These are phyloP conservation scores for Archips crataeganus DNA, from an alignment of 2,888 invertebrate species.

Conservation along the genomic window DNA sequence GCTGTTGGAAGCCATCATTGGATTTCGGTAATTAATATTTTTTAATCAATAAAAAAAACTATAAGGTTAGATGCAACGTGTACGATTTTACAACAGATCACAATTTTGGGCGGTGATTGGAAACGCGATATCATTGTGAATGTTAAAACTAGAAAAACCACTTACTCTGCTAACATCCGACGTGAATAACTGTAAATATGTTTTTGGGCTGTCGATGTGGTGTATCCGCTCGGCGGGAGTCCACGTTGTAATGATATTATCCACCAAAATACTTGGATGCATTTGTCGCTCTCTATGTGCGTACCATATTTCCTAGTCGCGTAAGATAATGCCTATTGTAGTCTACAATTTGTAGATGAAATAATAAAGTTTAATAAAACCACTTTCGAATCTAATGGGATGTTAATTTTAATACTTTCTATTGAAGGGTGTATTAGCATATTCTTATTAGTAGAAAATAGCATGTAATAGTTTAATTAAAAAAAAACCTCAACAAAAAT, in stretches of 20 bases:
- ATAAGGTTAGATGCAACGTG: background rate
- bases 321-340: background rate
- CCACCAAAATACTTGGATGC: background rate
- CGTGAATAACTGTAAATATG: constrained; percentile 41
- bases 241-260: constrained; percentile 25
- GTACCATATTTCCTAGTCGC: background rate
- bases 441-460: background rate
- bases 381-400: background rate
- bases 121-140: constrained; percentile 18
- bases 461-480: background rate
- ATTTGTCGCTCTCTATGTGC: background rate
- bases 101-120: constrained; percentile 27
- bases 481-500: too few species aligned
- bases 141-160: constrained; percentile 41
- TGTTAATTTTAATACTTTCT: background rate
- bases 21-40: constrained; percentile 25
- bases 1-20: constrained; percentile 28
- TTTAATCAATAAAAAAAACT: background rate
- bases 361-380: background rate
- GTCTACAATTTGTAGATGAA: too few species aligned
- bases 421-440: background rate
- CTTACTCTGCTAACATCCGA: constrained; percentile 36
- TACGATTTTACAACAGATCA: background rate
- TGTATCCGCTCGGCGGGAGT: constrained; percentile 28
- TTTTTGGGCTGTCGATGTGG: constrained; percentile 38